Conservation (phyloP, 2,797 vertebrate species). For the Micrastur ruficollis region DNA sequence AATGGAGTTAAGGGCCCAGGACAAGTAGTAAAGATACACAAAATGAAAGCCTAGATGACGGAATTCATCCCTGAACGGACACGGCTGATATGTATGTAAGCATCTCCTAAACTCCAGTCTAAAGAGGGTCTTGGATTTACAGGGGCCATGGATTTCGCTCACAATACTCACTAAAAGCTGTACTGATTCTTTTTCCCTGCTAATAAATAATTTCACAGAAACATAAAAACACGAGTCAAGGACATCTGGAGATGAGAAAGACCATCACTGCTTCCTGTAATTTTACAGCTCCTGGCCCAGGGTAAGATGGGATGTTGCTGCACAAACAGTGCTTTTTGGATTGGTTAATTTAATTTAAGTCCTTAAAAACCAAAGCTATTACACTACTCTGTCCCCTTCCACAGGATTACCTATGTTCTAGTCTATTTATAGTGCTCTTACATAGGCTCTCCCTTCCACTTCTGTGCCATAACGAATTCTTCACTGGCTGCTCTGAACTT, state of each 20-base stretch:
- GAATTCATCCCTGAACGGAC: background rate
- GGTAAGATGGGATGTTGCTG: background rate
- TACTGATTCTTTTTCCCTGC: background rate
- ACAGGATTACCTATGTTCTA: rapidly evolving
- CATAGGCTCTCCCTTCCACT: background rate
- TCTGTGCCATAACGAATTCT: background rate
- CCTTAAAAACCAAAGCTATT: background rate
- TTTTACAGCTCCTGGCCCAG: background rate
- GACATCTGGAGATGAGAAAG: background rate
- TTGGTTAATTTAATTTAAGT: background rate
- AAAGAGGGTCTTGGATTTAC: background rate
- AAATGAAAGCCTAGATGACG: background rate
- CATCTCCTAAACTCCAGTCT: background rate
- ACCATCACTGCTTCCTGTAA: background rate
- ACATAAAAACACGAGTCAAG: background rate
- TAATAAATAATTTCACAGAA: background rate
- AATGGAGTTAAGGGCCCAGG: slow-evolving; percentile 50
- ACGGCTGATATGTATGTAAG: background rate
- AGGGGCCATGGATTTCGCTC: background rate
- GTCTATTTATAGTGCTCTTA: background rate
- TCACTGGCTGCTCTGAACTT: background rate
- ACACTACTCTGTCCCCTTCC: background rate
- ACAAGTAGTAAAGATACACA: slow-evolving; percentile 2
- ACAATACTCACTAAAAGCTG: background rate
- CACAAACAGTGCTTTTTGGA: background rate